Conservation (phyloP, 1,140 invertebrate genomes). For the Sycobia sp. region DNA sequence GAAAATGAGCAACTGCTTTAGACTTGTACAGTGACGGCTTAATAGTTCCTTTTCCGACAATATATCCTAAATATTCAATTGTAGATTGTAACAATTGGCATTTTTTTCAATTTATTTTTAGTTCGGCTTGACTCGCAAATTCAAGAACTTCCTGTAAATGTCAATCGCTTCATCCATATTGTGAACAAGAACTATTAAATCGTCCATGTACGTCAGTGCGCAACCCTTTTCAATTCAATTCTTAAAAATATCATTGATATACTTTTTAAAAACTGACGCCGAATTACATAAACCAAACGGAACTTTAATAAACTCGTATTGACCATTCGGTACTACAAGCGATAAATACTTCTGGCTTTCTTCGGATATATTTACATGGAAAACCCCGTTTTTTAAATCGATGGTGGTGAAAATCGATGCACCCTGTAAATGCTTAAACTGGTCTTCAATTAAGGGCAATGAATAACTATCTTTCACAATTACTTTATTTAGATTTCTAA, state of each 20-base stretch:
- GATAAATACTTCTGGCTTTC: conserved; percentile 29
- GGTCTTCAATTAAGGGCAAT: neutral
- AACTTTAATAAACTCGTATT: conserved; percentile 33
- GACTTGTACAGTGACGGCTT: too few species aligned
- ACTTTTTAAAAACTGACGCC: conserved; percentile 37
- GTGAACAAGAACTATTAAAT: conserved; percentile 27
- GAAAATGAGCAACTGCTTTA: too few species aligned
- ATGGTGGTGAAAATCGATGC: conserved; percentile 25
- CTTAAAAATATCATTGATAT: conserved; percentile 28
- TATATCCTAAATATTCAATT: conserved; percentile 17
- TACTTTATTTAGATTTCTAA: conserved; percentile 55
- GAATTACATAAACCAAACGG: conserved; percentile 39
- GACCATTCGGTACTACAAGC: conserved; percentile 23
- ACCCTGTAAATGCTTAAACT: neutral
- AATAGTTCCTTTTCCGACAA: neutral
- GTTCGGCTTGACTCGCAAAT: too few species aligned
- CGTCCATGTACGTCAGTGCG: conserved; percentile 11
- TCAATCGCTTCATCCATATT: neutral
- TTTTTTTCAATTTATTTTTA: conserved; percentile 18
- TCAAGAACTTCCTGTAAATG: neutral
- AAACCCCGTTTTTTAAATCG: conserved; percentile 32
- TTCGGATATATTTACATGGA: conserved; percentile 22
- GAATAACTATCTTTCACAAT: conserved; percentile 43
- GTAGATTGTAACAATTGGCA: conserved; percentile 17
- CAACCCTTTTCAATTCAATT: conserved; percentile 1